Base-by-base conservation (phyloP, 2,113 vertebrate species). In the Propithecus coquereli region DNA sequence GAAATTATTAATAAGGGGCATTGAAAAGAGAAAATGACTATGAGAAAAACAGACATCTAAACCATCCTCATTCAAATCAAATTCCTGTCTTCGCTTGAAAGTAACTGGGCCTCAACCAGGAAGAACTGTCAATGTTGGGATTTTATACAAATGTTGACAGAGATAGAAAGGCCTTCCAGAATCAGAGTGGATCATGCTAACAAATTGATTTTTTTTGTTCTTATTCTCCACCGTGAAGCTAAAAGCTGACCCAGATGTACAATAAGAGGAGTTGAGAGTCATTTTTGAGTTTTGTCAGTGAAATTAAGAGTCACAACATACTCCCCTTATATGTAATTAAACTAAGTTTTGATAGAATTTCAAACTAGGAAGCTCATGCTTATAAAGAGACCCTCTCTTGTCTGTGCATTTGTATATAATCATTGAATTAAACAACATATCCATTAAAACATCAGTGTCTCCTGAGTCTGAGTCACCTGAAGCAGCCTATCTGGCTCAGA, bases 331-430 rank as follows among this genome's bases (percentile, higher is more conserved):
- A 40, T 59, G 17, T 32, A 76, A 13, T 80, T 87, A 95, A 82
- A 94, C 63, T 77, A 76, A 89, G 32, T 59, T 88, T 87, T 43
- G 32, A 45, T 61, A 89, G 47, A 94, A 82, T 86, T 91, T 90
- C 80, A 61, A 74, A 71, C 54, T 43, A 92, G 47, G n/a, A 87
- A 61, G 40, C 85, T 77, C 16, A 43, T 73, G 74, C 5, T 91
- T 85, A 74, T 9, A 57, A 79, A 85, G 23, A 85, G 71, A 63
- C 8, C 17, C 23, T 65, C 7, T 81, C 13, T 37, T 70, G 2
- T 77, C 45, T 83, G 6, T 87, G 10, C 11, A 54, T 66, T 70
- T 82, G 54, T 73, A 82, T 27, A 52, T 79, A 25, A 14, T 84
- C 30, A 73, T 65, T 32, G 77, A 83, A 73, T 57, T 94, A 89